Conservation (phyloP, 2,113 vertebrate genomes). For the Antechinus stuartii region DNA sequence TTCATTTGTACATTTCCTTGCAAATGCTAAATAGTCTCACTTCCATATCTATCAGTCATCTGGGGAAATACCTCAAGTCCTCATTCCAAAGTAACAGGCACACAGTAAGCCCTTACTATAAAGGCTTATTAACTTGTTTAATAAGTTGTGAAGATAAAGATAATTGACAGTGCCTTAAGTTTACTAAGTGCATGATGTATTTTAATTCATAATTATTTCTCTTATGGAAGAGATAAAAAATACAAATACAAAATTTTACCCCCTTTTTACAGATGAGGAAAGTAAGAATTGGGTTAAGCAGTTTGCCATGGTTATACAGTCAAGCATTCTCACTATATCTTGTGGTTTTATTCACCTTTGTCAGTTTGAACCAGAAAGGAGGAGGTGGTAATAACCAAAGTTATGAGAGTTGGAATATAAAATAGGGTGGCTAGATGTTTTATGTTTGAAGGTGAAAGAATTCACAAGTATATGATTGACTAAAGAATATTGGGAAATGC, state of each 20-base stretch:
- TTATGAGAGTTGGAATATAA: background rate
- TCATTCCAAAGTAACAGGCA: background rate
- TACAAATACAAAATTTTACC: background rate
- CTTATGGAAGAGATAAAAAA: background rate
- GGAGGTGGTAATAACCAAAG: background rate
- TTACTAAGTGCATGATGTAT: background rate
- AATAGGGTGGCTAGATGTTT: background rate
- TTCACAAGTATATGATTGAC: background rate
- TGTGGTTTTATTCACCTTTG: background rate
- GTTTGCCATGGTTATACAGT: background rate
- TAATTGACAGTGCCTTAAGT: background rate
- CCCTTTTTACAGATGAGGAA: background rate
- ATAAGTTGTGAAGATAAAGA: background rate
- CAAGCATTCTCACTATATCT: background rate
- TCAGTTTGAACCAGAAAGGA: background rate
- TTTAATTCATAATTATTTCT: background rate
- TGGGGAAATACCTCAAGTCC: background rate
- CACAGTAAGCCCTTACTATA: background rate
- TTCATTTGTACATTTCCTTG: background rate
- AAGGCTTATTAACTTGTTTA: background rate
- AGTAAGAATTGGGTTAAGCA: background rate
- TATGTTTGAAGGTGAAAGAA: background rate
- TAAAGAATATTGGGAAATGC: background rate
- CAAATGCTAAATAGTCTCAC: background rate
- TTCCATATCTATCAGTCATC: background rate